Evolutionary conservation across 1,140 invertebrate genomes (phyloP).

Genomic region (Drosophila sp.): DNA sequence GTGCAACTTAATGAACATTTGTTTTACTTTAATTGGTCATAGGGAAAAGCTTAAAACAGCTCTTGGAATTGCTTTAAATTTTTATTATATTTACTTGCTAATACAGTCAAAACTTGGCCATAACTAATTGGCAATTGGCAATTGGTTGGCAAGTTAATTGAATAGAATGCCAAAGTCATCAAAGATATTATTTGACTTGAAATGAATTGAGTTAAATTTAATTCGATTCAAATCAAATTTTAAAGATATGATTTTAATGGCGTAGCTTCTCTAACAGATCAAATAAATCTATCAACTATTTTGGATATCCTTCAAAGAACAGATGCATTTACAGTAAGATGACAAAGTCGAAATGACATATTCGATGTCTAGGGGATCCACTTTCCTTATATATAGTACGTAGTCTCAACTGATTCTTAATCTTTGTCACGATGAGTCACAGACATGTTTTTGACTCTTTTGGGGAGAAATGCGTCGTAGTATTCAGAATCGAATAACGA

Average conservation of each 20-base stretch:
- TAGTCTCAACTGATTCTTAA: background rate
- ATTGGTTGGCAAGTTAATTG: background rate
- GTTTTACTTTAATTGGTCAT: slow-evolving; percentile 19
- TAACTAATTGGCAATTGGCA: slow-evolving; percentile 2
- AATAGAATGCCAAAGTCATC: no score
- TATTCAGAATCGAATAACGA: slow-evolving; percentile 47
- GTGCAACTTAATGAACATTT: slow-evolving; percentile 7
- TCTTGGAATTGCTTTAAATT: background rate
- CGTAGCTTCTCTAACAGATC: no score
- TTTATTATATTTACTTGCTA: background rate
- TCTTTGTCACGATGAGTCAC: slow-evolving; percentile 30
- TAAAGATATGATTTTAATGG: no score
- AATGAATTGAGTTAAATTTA: no score
- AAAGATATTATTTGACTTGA: no score
- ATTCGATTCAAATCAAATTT: no score
- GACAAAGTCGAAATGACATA: no score
- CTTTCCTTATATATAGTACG: background rate
- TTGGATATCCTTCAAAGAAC: no score
- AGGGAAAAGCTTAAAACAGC: background rate
- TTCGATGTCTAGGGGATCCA: background rate
- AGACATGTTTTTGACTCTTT: slow-evolving; percentile 40
- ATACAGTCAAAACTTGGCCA: background rate
- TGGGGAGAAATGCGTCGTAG: slow-evolving; percentile 43
- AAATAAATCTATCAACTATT: no score
- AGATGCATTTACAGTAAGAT: no score